These are phyloP conservation scores for Caenorhabditis angaria DNA, from an alignment of 2,888 invertebrate species.

Conservation along the genomic window DNA sequence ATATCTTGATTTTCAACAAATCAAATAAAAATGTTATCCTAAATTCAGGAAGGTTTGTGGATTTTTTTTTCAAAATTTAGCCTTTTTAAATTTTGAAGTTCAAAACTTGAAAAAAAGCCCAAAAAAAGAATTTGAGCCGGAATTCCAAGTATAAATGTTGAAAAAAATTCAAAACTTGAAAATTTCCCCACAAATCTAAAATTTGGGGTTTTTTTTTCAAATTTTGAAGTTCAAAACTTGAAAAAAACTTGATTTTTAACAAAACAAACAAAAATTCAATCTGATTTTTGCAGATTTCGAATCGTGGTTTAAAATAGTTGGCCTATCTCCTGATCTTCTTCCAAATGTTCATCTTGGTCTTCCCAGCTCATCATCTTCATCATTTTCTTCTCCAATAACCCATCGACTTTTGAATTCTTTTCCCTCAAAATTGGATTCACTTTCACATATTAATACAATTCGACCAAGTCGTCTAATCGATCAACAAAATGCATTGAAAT, in stretches of 20 bases:
- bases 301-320: conserved; percentile 45
- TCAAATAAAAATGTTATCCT: no score
- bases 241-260: neutral
- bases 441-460: conserved; percentile 31
- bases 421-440: conserved; percentile 29
- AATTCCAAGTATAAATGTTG: no score
- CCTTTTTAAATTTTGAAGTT: no score
- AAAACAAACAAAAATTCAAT: neutral
- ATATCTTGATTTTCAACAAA: no score
- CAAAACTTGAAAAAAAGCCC: neutral
- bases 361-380: no score
- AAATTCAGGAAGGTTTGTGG: no score
- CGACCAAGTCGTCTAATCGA: conserved; percentile 19
- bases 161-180: no score
- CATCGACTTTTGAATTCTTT: conserved; percentile 36
- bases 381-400: conserved; percentile 14
- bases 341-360: conserved; percentile 32
- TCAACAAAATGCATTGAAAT: neutral
- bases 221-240: neutral
- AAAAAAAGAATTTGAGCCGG: no score
- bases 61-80: no score
- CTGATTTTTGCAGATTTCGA: conserved; percentile 39
- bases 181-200: no score
- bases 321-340: conserved; percentile 38
- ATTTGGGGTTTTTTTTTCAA: no score